phyloP scores from a whole-genome alignment of 1,140 invertebrate species.

The Lamellibrachia luymesi region DNA sequence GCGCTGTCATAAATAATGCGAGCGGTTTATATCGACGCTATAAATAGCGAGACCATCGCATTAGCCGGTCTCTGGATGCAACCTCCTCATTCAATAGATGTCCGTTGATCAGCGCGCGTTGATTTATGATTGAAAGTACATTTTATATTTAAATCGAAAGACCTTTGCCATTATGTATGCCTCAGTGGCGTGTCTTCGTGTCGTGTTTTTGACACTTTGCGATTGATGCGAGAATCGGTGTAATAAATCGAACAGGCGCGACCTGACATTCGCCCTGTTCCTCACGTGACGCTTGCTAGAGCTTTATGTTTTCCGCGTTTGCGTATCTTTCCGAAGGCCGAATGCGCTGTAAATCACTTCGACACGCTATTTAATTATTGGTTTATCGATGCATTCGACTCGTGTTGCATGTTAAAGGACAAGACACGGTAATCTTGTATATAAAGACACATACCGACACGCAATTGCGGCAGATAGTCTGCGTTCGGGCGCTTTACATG shows the following conservation, averaged over 20 bases:
- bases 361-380: conserved; percentile 1
- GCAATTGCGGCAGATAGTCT: not conserved
- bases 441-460: not conserved
- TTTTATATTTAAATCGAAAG: not conserved
- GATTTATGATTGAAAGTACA: not conserved
- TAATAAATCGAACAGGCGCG: not conserved
- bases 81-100: not conserved
- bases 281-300: not conserved
- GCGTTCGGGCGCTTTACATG: not conserved
- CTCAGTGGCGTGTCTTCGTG: not conserved
- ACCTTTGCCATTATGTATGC: not conserved
- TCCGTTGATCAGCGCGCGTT: not conserved
- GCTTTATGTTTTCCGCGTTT: not conserved
- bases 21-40: not conserved
- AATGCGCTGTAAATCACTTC: not conserved
- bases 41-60: not conserved
- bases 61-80: not conserved
- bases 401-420: not conserved
- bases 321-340: not conserved
- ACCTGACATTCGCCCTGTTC: not conserved
- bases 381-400: not conserved
- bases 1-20: not conserved
- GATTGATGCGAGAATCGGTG: not conserved
- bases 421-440: not conserved
- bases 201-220: not conserved